A percentile compares a stretch with the other conserved stretches of the same genome.
phyloP scores from a whole-genome alignment of 2,797 vertebrate species.

The Argentina silus region DNA sequence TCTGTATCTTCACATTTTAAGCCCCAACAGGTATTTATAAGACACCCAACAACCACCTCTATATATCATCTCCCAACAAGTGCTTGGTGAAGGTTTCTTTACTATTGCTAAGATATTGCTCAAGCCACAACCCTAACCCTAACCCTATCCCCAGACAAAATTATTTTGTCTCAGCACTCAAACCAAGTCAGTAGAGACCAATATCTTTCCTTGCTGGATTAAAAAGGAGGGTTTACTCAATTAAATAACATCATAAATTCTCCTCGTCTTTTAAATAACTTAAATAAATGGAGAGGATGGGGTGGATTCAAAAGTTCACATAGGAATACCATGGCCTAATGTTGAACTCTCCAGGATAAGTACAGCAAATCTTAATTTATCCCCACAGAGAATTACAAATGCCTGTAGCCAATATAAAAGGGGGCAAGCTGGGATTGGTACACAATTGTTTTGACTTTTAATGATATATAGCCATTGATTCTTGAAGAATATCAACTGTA shows the following conservation, averaged over 20 bases:
- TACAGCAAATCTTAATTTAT: background rate
- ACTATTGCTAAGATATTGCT: background rate
- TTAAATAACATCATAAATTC: conserved; percentile 5
- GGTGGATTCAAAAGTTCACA: background rate
- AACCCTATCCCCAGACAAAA: background rate
- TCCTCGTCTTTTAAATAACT: background rate
- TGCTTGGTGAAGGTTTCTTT: background rate
- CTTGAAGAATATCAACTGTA: too few species aligned
- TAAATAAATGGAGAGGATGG: background rate
- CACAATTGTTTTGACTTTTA: too few species aligned
- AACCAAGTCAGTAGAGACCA: background rate
- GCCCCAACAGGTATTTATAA: too few species aligned
- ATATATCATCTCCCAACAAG: too few species aligned
- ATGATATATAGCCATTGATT: too few species aligned
- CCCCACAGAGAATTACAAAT: background rate
- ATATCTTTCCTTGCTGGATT: background rate
- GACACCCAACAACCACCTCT: too few species aligned
- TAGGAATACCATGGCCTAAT: background rate
- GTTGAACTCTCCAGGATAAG: background rate
- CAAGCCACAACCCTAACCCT: background rate
- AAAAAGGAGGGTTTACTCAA: background rate
- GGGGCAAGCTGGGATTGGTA: too few species aligned
- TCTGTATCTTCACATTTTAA: too few species aligned
- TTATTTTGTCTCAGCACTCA: background rate
- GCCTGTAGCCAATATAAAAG: background rate